Percentiles rank a stretch among this genome's conserved stretches.
Evolutionary conservation across 1,140 invertebrate species (phyloP).

Genomic region (Batillaria attramentaria): DNA sequence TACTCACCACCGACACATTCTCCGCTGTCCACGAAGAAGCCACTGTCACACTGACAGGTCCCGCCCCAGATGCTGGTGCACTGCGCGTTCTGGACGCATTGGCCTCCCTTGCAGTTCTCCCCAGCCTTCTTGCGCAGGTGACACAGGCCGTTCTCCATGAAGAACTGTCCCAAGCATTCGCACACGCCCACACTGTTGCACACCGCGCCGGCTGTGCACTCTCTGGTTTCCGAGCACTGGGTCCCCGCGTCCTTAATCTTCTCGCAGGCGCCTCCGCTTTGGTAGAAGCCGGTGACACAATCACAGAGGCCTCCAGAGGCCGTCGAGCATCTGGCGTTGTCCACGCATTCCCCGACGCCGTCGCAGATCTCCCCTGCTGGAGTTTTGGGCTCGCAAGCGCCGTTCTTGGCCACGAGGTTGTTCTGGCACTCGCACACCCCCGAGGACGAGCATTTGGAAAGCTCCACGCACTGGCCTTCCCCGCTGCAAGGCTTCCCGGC

Average conservation of each 20-base stretch:
- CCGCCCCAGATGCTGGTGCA: slow-evolving; percentile 34
- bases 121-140: neutral
- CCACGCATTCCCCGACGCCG: slow-evolving; percentile 21
- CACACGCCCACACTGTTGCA: slow-evolving; percentile 15
- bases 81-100: slow-evolving; percentile 33
- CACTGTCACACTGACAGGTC: neutral
- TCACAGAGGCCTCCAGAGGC: slow-evolving; percentile 14
- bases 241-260: neutral
- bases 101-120: slow-evolving; percentile 23
- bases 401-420: slow-evolving; percentile 22
- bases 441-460: slow-evolving; percentile 16
- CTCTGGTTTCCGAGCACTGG: neutral
- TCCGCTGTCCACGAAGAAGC: slow-evolving; percentile 5
- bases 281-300: slow-evolving; percentile 21
- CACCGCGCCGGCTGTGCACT: slow-evolving; percentile 21
- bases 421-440: slow-evolving; percentile 28
- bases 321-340: slow-evolving; percentile 28
- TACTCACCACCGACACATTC: slow-evolving; percentile 13
- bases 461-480: slow-evolving; percentile 27
- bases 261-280: slow-evolving; percentile 6
- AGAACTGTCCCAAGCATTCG: slow-evolving; percentile 27
- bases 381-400: slow-evolving; percentile 16
- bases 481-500: slow-evolving; percentile 14
- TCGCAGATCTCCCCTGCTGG: slow-evolving; percentile 17
- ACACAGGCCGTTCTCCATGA: slow-evolving; percentile 7